Conservation (phyloP, 1,140 invertebrate species). For the Dendroctonus valens region DNA sequence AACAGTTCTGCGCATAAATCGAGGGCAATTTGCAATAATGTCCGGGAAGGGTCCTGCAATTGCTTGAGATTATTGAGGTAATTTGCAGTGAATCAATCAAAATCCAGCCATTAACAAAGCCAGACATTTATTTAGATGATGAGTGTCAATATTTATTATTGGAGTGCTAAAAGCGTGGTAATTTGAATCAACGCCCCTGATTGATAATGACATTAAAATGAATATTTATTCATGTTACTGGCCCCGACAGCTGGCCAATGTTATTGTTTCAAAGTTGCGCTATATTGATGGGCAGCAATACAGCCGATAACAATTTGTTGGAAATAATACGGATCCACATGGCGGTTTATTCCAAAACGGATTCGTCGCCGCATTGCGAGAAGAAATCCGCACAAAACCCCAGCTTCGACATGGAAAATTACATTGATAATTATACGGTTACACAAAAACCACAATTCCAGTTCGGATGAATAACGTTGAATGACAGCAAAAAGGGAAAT, state of each 20-base stretch:
- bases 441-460: constrained; percentile 8
- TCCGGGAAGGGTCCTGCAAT: background rate
- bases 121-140: background rate
- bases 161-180: constrained; percentile 1
- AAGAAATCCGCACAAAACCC: background rate
- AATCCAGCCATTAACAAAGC: background rate
- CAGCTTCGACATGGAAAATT: constrained; percentile 8
- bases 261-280: constrained; percentile 2
- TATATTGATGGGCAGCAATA: background rate
- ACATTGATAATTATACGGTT: constrained; percentile 11
- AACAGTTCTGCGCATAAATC: too few species aligned
- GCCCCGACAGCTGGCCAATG: background rate
- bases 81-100: background rate
- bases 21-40: too few species aligned
- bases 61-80: background rate
- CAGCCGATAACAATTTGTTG: constrained; percentile 5
- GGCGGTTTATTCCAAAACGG: background rate
- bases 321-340: background rate
- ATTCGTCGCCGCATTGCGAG: background rate
- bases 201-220: constrained; percentile 13
- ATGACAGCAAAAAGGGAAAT: constrained; percentile 10
- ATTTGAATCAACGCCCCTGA: constrained; percentile 11
- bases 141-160: background rate
- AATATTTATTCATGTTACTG: constrained; percentile 5
- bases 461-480: constrained; percentile 1